Conservation (phyloP, 2,888 invertebrate genomes). For the Patella caerulea region DNA sequence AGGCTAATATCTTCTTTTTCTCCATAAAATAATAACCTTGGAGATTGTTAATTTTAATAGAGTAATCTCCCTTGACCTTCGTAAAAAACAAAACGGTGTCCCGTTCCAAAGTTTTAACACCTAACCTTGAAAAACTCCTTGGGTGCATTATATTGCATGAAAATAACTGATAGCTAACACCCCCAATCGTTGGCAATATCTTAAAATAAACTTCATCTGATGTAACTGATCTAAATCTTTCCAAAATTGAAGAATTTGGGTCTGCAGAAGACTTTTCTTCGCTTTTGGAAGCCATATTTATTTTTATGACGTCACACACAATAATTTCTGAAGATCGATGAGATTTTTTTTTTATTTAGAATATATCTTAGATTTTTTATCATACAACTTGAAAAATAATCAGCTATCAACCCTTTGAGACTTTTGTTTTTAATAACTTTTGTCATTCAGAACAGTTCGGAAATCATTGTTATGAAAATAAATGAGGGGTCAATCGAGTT, state of each 20-base stretch:
- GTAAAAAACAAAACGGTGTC: no score
- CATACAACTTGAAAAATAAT: no score
- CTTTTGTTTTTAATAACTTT: no score
- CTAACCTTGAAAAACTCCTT: constrained; percentile 52
- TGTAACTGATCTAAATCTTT: constrained; percentile 24
- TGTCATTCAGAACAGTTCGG: no score
- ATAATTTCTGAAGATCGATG: neutral
- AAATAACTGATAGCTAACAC: constrained; percentile 56
- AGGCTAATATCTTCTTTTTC: no score
- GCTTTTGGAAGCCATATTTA: constrained; percentile 19
- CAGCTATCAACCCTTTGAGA: no score
- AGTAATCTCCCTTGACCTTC: no score
- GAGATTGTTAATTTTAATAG: no score
- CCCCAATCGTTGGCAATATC: constrained; percentile 53
- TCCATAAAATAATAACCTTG: no score
- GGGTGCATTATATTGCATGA: constrained; percentile 59
- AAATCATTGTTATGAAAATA: neutral
- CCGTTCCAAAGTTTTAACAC: neutral
- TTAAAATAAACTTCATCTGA: constrained; percentile 37
- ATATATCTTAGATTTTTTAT: no score
- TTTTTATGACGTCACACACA: constrained; percentile 17
- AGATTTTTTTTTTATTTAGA: no score
- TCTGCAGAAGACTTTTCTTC: constrained; percentile 9
- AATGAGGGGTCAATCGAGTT: constrained; percentile 8
- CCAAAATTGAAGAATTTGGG: constrained; percentile 2